Percentiles rank a stretch among this genome's conserved stretches.
phyloP scores from a whole-genome alignment of 2,888 invertebrate species.

The Anodontia alba region DNA sequence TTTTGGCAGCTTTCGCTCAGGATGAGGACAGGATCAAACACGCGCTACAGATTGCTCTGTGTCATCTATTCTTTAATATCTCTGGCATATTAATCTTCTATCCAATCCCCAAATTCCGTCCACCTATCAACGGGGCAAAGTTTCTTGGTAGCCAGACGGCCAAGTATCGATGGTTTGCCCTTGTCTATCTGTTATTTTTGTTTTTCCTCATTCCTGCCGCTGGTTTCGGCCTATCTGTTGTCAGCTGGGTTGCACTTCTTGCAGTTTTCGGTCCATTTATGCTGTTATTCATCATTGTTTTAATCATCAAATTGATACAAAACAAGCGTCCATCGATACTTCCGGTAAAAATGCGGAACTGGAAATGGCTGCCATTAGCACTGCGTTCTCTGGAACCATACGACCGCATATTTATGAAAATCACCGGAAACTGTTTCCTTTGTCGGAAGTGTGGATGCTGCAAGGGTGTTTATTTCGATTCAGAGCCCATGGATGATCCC shows the following conservation, averaged over 20 bases:
- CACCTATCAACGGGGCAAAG: slow-evolving; percentile 86
- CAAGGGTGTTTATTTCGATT: slow-evolving; percentile 14
- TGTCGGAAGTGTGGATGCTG: slow-evolving; percentile 33
- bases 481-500: not conserved
- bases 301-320: slow-evolving; percentile 81
- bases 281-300: slow-evolving; percentile 66
- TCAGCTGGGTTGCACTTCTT: slow-evolving; percentile 73
- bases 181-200: slow-evolving; percentile 84
- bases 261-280: slow-evolving; percentile 79
- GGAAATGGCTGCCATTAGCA: slow-evolving; percentile 51
- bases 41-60: slow-evolving; percentile 84
- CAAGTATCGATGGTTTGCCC: slow-evolving; percentile 87
- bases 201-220: slow-evolving; percentile 80
- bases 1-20: slow-evolving; percentile 86
- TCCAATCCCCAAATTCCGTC: slow-evolving; percentile 80
- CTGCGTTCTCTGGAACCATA: slow-evolving; percentile 78
- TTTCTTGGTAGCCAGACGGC: slow-evolving; percentile 86
- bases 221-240: slow-evolving; percentile 79
- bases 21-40: slow-evolving; percentile 82
- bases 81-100: slow-evolving; percentile 86
- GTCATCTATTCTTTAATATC: slow-evolving; percentile 84
- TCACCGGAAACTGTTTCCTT: slow-evolving; percentile 31
- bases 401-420: slow-evolving; percentile 60
- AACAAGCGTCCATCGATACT: slow-evolving; percentile 85
- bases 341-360: slow-evolving; percentile 40